These are phyloP conservation scores for Cephus pygmeus DNA, from an alignment of 2,888 invertebrate genomes.

Conservation along the genomic window DNA sequence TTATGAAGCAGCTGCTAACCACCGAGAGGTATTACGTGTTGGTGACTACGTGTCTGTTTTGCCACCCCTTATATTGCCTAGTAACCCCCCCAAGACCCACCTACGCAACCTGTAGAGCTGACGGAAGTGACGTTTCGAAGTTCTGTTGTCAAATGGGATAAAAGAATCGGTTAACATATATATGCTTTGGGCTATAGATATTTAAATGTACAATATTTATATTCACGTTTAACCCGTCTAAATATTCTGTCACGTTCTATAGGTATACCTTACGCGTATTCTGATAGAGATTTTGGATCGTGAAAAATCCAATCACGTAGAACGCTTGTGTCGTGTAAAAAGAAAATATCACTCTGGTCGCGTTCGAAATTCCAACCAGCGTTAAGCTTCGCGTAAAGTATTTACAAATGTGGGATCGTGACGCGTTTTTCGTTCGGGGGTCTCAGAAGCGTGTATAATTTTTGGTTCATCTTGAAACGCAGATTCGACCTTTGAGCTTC, in stretches of 20 bases:
- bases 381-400: not conserved
- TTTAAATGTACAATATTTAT: not conserved
- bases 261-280: not conserved
- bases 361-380: not conserved
- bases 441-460: no score
- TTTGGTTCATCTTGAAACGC: not conserved
- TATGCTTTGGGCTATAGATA: not conserved
- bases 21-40: slow-evolving; percentile 32
- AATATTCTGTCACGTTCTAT: not conserved
- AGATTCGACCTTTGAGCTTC: not conserved
- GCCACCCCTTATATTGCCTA: not conserved
- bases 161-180: not conserved
- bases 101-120: not conserved
- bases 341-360: slow-evolving; percentile 29
- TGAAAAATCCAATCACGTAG: slow-evolving; percentile 28
- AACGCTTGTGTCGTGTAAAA: slow-evolving; percentile 30
- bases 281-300: not conserved
- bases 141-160: not conserved
- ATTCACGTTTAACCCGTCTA: not conserved
- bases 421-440: no score
- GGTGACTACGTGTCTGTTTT: not conserved
- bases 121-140: not conserved
- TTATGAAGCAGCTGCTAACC: slow-evolving; percentile 35
- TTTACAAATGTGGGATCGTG: no score
- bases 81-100: not conserved